Percentiles rank a stretch among this genome's conserved stretches.
These are phyloP conservation scores for Thunnus thynnus DNA, from an alignment of 2,113 vertebrate species.

Conservation along the genomic window DNA sequence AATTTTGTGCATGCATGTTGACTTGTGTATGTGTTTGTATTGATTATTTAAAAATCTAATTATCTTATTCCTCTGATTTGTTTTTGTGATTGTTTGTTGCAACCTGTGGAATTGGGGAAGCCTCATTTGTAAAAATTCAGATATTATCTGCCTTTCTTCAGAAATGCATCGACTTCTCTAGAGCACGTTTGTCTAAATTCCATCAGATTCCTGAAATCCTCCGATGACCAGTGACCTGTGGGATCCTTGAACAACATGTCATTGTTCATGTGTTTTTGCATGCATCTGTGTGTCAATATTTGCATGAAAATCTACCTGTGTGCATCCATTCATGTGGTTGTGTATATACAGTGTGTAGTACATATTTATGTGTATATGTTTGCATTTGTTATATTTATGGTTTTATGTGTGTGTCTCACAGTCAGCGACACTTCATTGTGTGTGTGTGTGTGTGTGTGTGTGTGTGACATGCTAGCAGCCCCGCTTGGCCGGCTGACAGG, in stretches of 20 bases:
- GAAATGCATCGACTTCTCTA: not conserved
- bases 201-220: not conserved
- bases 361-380: slow-evolving; percentile 24
- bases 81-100: not conserved
- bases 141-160: not conserved
- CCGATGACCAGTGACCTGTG: not conserved
- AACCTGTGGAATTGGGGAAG: not conserved
- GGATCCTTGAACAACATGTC: slow-evolving; percentile 1
- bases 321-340: slow-evolving; percentile 1
- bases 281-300: slow-evolving; percentile 39
- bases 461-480: slow-evolving; percentile 75
- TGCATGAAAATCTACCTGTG: not conserved
- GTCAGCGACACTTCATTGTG: slow-evolving; percentile 38
- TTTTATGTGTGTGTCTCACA: slow-evolving; percentile 31
- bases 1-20: not conserved
- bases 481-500: slow-evolving; percentile 81
- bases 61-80: not conserved
- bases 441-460: slow-evolving; percentile 52
- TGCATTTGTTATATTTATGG: slow-evolving; percentile 17
- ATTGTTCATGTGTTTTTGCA: slow-evolving; percentile 33
- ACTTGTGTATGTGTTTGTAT: not conserved
- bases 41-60: not conserved
- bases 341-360: not conserved
- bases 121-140: not conserved
- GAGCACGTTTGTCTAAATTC: not conserved